Evolutionary conservation across 2,888 invertebrate species (phyloP).

Genomic region (Drosophila kuntzei): DNA sequence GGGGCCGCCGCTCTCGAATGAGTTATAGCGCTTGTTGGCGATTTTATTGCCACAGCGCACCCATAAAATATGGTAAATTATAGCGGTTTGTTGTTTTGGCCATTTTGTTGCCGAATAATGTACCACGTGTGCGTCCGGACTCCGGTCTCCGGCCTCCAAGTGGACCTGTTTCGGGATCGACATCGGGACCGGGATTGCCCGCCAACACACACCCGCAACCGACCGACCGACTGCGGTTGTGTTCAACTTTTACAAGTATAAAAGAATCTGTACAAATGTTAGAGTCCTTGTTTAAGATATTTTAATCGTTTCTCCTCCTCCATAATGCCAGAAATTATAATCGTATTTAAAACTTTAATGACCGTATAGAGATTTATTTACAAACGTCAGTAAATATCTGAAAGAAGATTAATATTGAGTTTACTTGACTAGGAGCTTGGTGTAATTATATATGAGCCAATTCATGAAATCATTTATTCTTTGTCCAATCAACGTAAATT

Average conservation of each 20-base stretch:
- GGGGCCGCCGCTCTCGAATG: constrained; percentile 78
- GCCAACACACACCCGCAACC: constrained; percentile 24
- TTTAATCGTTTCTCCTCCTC: constrained; percentile 7
- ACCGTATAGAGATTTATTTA: neutral
- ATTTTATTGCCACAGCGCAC: constrained; percentile 85
- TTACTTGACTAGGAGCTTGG: neutral
- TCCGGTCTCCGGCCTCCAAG: constrained; percentile 36
- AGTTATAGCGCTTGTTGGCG: constrained; percentile 85
- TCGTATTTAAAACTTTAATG: neutral
- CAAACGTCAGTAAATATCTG: neutral
- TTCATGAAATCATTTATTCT: neutral
- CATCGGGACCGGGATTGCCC: constrained; percentile 41
- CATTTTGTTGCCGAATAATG: constrained; percentile 84
- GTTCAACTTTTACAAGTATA: constrained; percentile 47
- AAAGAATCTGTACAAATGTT: constrained; percentile 29
- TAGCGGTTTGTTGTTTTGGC: constrained; percentile 85
- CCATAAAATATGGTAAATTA: constrained; percentile 85
- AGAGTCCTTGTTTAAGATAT: constrained; percentile 21
- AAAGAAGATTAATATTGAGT: neutral
- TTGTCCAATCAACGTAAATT: neutral
- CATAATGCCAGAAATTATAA: neutral
- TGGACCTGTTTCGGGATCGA: constrained; percentile 66
- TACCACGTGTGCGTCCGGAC: constrained; percentile 78
- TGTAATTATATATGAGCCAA: neutral
- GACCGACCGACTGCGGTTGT: constrained; percentile 66